Evolutionary conservation across 2,113 vertebrate species (phyloP).

Genomic region (Oreochromis spilurus): DNA sequence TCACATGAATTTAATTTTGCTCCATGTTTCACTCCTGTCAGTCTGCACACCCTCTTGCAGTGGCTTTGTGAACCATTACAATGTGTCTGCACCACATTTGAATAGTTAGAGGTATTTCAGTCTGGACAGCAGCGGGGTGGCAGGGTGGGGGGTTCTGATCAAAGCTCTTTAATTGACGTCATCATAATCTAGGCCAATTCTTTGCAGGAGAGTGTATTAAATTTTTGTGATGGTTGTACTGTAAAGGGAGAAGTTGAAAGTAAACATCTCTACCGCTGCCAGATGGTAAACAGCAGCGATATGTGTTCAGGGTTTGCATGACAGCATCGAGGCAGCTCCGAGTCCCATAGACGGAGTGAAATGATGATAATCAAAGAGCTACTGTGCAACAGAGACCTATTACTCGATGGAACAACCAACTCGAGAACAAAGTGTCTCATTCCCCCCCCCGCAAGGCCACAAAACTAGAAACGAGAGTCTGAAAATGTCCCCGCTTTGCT

Average conservation of each 20-base stretch:
- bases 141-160: not conserved
- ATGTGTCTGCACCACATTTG: not conserved
- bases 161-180: not conserved
- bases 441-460: not conserved
- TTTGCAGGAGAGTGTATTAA: not conserved
- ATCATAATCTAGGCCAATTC: not conserved
- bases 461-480: not conserved
- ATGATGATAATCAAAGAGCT: conserved; percentile 26
- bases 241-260: not conserved
- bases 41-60: not conserved
- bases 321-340: conserved; percentile 9
- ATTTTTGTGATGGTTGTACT: not conserved
- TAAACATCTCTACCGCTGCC: conserved; percentile 20
- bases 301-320: conserved; percentile 9
- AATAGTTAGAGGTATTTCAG: not conserved
- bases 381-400: conserved; percentile 24
- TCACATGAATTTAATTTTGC: not conserved
- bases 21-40: not conserved
- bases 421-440: not conserved
- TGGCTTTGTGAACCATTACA: not conserved
- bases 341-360: not conserved
- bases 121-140: not conserved
- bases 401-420: conserved; percentile 9
- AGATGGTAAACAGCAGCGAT: conserved; percentile 42
- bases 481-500: not conserved